Base-by-base conservation (phyloP, 1,140 invertebrate genomes). In the Drosophila chauvacae region DNA sequence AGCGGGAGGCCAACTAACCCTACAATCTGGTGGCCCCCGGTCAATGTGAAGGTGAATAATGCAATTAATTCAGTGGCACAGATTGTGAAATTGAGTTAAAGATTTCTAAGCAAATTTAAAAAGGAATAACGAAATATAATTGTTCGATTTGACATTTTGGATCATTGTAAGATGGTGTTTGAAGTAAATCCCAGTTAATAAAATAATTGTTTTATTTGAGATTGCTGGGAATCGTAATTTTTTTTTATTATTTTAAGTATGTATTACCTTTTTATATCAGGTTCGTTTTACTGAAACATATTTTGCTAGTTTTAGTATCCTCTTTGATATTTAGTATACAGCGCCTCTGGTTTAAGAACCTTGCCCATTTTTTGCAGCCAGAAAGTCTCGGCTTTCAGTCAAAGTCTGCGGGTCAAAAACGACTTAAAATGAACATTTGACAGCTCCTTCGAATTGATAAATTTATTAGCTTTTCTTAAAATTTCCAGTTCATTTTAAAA, bases 11-110 rank as follows among this genome's bases (percentile, higher is more conserved):
- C 47, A 86, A 78, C 74, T 41, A 81, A 64, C 78, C 55, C 57
- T 65, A 80, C 72, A 77, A 84, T 60, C 61, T 74, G 39, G 55
- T 28, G 6, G 33, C 18, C 47, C 33, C 50, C 55, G 73, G 87
- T 88, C 81, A 88, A 81, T 84, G 84, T 68, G 72, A 88, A 88
- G 85, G 80, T 75, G 30, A 87, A 69, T 47, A 76, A 35, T 50
- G 70, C 63, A 66, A 39, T 73, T 61, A 11, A 14, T 7, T 18
- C 28, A 50, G 65, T 7, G 44, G 20, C 51, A 26, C 14, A 42
- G 28, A 23, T 44, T 28, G 20, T 39, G 9, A 10, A 33, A 30
- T n/a, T 7, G 4, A 7, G 18, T 28, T n/a, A 6, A 35, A 11
- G 4, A 3, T 55, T 10, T 0, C 1, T 0, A 23, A 23, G 4